Conservation (phyloP, 92 coral and sea anemone genomes). For the Epizoanthus illoricatus region DNA sequence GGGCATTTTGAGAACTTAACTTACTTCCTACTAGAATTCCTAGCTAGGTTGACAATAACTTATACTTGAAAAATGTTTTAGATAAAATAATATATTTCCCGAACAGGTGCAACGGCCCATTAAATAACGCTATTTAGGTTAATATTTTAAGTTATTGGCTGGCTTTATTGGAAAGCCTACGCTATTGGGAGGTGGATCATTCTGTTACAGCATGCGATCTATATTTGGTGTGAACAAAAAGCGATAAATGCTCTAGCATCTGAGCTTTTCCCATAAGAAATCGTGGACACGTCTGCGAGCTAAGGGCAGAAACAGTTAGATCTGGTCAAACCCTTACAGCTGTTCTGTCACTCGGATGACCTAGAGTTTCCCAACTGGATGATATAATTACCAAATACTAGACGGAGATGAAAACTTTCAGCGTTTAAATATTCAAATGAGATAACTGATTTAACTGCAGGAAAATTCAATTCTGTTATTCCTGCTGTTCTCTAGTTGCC, state of each 20-base stretch:
- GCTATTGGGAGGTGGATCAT: slow-evolving; percentile 26
- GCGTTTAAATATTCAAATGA: slow-evolving; percentile 17
- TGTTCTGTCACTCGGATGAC: not conserved
- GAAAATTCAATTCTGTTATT: slow-evolving; percentile 10
- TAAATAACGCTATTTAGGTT: slow-evolving; percentile 21
- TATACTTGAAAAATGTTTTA: not conserved
- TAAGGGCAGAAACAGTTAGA: not conserved
- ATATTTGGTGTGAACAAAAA: slow-evolving; percentile 2
- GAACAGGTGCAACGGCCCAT: slow-evolving; percentile 33
- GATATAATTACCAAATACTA: not conserved
- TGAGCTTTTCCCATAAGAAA: not conserved
- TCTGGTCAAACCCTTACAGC: too few relatives aligned
- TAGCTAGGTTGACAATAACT: not conserved
- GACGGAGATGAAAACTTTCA: not conserved
- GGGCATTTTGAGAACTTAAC: not conserved
- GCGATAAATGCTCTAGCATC: slow-evolving; percentile 23
- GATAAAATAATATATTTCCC: not conserved
- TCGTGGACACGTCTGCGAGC: slow-evolving; percentile 5
- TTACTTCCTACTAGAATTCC: not conserved
- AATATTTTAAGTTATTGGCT: slow-evolving; percentile 33
- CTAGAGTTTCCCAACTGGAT: not conserved
- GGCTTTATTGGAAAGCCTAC: slow-evolving; percentile 24
- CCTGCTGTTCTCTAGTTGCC: slow-evolving; percentile 24
- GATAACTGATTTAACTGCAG: slow-evolving; percentile 24
- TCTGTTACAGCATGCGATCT: slow-evolving; percentile 29